Conservation (phyloP, 2,888 invertebrate species). For the Odontocolon sp. region DNA sequence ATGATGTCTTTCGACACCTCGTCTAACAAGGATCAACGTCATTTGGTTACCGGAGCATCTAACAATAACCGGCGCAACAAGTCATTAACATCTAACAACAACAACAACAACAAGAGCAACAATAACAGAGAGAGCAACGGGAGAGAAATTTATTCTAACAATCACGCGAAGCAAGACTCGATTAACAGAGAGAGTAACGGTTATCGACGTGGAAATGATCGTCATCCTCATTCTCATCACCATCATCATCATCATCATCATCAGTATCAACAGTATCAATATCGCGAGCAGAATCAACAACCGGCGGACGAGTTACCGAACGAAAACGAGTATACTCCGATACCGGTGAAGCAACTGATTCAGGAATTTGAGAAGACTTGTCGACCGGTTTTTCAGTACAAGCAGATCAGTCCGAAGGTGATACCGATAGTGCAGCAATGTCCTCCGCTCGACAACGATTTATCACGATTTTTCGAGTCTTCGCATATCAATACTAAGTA, state of each 20-base stretch:
- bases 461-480: slow-evolving; percentile 77
- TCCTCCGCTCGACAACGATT: slow-evolving; percentile 71
- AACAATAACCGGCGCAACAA: slow-evolving; percentile 58
- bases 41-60: slow-evolving; percentile 31
- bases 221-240: slow-evolving; percentile 45
- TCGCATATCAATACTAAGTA: slow-evolving; percentile 64
- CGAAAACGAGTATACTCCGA: slow-evolving; percentile 76
- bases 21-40: slow-evolving; percentile 53
- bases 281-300: slow-evolving; percentile 76
- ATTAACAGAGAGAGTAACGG: slow-evolving; percentile 41
- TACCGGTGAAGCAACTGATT: slow-evolving; percentile 82
- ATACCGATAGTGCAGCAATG: slow-evolving; percentile 72
- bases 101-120: slow-evolving; percentile 67
- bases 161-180: slow-evolving; percentile 70
- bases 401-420: slow-evolving; percentile 80
- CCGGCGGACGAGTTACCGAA: slow-evolving; percentile 67
- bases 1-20: slow-evolving; percentile 63
- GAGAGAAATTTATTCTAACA: slow-evolving; percentile 52
- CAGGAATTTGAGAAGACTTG: slow-evolving; percentile 85
- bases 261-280: slow-evolving; percentile 56
- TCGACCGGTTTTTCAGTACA: slow-evolving; percentile 83
- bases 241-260: slow-evolving; percentile 63
- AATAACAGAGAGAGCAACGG: slow-evolving; percentile 56
- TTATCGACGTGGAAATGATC: slow-evolving; percentile 35
- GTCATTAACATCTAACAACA: slow-evolving; percentile 63